phyloP scores from a whole-genome alignment of 64 coral and sea anemone species.

The Montipora sp. region DNA sequence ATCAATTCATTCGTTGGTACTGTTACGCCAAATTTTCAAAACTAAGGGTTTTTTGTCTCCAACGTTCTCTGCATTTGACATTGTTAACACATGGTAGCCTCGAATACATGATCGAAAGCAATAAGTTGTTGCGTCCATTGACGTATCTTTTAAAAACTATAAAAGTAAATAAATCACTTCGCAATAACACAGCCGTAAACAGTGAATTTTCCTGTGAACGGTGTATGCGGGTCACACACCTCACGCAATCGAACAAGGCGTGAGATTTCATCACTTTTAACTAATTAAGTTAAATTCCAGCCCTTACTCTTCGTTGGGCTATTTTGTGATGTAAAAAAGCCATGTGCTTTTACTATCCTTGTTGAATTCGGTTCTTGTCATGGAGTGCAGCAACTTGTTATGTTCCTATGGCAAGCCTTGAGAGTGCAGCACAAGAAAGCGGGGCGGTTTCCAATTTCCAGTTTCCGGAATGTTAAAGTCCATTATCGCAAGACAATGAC shows the following conservation, averaged over 20 bases:
- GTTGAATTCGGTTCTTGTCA: too few species aligned
- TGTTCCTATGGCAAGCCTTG: too few species aligned
- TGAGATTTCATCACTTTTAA: too few species aligned
- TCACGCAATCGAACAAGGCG: too few species aligned
- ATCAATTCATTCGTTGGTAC: conserved; percentile 46
- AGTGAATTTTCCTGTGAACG: conserved; percentile 40
- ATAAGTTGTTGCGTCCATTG: not conserved
- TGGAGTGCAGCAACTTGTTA: too few species aligned
- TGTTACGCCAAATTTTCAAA: conserved; percentile 36
- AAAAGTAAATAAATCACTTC: not conserved
- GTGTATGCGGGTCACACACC: conserved; percentile 49
- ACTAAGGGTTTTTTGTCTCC: not conserved
- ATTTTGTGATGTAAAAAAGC: too few species aligned
- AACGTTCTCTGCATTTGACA: not conserved
- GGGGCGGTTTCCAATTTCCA: too few species aligned
- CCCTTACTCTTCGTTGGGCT: too few species aligned
- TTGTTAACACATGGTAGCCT: conserved; percentile 53
- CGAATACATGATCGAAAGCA: conserved; percentile 41
- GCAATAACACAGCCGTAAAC: conserved; percentile 19
- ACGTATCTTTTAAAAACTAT: not conserved
- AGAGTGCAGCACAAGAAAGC: too few species aligned
- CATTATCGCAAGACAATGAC: not conserved
- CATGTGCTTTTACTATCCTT: too few species aligned
- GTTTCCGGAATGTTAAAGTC: not conserved
- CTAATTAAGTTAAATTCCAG: too few species aligned